Percentiles rank a stretch among this genome's conserved stretches.
These are phyloP conservation scores for Patella ulyssiponensis DNA, from an alignment of 2,888 invertebrate species.

Conservation along the genomic window DNA sequence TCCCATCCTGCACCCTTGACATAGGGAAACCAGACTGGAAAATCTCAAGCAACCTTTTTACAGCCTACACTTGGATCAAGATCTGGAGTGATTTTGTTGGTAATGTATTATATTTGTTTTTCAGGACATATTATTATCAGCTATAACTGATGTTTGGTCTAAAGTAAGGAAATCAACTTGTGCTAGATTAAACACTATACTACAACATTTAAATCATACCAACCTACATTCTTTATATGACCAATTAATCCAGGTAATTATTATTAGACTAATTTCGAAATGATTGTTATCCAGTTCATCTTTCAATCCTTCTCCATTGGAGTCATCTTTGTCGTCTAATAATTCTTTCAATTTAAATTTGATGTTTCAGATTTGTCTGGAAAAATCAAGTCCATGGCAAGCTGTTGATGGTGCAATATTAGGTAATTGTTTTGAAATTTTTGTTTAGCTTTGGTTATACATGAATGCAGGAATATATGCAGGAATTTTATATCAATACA, in stretches of 20 bases:
- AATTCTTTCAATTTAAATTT: neutral
- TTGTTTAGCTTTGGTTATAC: no score
- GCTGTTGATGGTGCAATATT: conserved; percentile 67
- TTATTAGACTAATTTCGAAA: no score
- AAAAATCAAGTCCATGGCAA: conserved; percentile 61
- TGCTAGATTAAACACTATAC: conserved; percentile 53
- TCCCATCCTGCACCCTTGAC: no score
- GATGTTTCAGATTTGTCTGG: conserved; percentile 52
- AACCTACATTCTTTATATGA: conserved; percentile 58
- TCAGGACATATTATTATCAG: conserved; percentile 56
- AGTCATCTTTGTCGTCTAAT: no score
- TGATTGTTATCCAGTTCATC: no score
- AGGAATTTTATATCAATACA: no score
- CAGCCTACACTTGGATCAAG: no score
- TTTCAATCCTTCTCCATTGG: no score
- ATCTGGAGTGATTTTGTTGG: neutral
- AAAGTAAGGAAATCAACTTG: conserved; percentile 64
- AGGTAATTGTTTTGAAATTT: conserved; percentile 45
- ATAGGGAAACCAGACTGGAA: no score
- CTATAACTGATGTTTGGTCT: conserved; percentile 68
- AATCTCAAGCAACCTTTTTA: no score
- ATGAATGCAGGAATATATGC: no score
- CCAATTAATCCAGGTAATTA: conserved; percentile 54
- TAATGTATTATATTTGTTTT: conserved; percentile 22
- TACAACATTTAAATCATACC: conserved; percentile 43